phyloP scores from a whole-genome alignment of 1,140 invertebrate genomes.

The Brachionus angularis region DNA sequence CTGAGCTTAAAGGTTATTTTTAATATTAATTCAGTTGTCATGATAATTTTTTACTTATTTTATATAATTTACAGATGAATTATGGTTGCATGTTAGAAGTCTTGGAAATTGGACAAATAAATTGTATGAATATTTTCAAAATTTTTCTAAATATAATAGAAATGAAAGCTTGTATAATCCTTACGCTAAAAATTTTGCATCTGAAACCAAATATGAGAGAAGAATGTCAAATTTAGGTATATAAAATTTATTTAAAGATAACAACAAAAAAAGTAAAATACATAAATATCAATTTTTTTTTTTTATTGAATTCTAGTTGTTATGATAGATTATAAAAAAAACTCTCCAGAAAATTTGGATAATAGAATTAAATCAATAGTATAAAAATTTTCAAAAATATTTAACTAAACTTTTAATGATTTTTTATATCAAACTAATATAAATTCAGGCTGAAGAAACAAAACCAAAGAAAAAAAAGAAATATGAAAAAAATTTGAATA shows the following conservation, averaged over 20 bases:
- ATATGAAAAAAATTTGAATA: conserved; percentile 25
- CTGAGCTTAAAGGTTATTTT: conserved; percentile 67
- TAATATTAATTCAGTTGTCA: neutral
- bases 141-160: conserved; percentile 14
- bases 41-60: neutral
- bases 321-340: conserved; percentile 26
- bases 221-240: conserved; percentile 26
- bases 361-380: neutral
- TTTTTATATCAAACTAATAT: neutral
- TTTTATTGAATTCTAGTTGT: neutral
- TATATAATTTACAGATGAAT: conserved; percentile 65
- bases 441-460: too few species aligned
- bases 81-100: conserved; percentile 87
- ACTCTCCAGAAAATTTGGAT: neutral
- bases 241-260: neutral
- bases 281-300: neutral
- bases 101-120: conserved; percentile 91
- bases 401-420: neutral
- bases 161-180: neutral
- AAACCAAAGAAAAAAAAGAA: neutral
- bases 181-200: neutral
- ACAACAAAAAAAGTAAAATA: neutral
- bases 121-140: conserved; percentile 74
- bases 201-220: conserved; percentile 26
- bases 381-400: neutral